Evolutionary conservation across 1,140 invertebrate genomes (phyloP).

Genomic region (Drosophila kikkawai): DNA sequence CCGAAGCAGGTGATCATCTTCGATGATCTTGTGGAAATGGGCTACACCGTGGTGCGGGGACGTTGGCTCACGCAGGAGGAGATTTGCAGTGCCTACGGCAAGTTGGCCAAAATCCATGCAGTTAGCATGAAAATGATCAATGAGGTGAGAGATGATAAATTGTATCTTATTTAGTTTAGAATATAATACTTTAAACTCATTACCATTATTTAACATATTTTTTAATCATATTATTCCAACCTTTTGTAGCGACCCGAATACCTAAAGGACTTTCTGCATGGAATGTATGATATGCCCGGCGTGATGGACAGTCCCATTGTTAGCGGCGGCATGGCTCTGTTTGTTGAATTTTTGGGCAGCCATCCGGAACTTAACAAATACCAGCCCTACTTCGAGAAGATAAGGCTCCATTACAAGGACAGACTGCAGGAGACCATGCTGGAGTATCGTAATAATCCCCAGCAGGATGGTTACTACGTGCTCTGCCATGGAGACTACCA

Average conservation of each 20-base stretch:
- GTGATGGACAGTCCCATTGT: slow-evolving; percentile 38
- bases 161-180: neutral
- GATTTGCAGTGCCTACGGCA: slow-evolving; percentile 34
- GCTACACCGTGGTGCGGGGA: slow-evolving; percentile 51
- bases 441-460: slow-evolving; percentile 48
- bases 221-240: neutral
- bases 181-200: neutral
- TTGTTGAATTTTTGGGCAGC: slow-evolving; percentile 37
- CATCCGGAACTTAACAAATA: slow-evolving; percentile 57
- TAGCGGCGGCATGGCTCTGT: slow-evolving; percentile 24
- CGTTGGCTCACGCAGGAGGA: slow-evolving; percentile 45
- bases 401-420: slow-evolving; percentile 9
- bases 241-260: slow-evolving; percentile 37
- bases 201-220: neutral
- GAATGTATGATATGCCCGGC: slow-evolving; percentile 24
- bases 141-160: slow-evolving; percentile 16
- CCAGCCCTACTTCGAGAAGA: slow-evolving; percentile 39
- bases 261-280: slow-evolving; percentile 30
- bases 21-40: slow-evolving; percentile 60
- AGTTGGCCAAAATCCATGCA: slow-evolving; percentile 67
- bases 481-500: slow-evolving; percentile 69
- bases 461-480: slow-evolving; percentile 42
- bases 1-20: slow-evolving; percentile 58
- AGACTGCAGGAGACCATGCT: neutral
- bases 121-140: slow-evolving; percentile 48